Conservation (phyloP, 92 coral and sea anemone species). For the Umimayanthus chanpuru region DNA sequence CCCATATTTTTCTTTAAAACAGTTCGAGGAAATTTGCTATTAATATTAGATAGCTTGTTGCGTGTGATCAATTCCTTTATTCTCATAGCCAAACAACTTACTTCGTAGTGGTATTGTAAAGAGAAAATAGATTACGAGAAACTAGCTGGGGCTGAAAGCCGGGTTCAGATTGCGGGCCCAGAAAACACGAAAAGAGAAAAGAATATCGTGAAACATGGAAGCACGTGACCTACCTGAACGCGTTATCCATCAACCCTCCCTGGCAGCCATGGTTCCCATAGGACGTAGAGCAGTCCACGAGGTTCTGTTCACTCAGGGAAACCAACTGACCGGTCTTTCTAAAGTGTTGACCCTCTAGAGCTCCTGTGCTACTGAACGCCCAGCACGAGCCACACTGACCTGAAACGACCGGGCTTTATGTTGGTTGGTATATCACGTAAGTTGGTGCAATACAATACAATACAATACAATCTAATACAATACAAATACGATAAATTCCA, state of each 20-base stretch:
- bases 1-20: too few relatives aligned
- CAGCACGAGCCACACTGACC: constrained; percentile 83
- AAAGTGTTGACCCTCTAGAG: constrained; percentile 87
- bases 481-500: too few relatives aligned
- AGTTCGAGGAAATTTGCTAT: too few relatives aligned
- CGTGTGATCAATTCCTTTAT: too few relatives aligned
- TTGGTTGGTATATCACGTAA: neutral
- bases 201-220: neutral
- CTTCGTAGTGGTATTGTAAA: too few relatives aligned
- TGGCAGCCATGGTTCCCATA: constrained; percentile 61
- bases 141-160: too few relatives aligned
- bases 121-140: too few relatives aligned
- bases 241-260: constrained; percentile 73
- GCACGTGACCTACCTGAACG: constrained; percentile 52
- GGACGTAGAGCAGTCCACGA: constrained; percentile 78
- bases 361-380: constrained; percentile 90
- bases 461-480: too few relatives aligned
- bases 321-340: constrained; percentile 73
- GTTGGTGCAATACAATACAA: neutral
- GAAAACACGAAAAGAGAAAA: too few relatives aligned
- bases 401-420: neutral
- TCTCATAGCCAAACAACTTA: too few relatives aligned
- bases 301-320: constrained; percentile 89
- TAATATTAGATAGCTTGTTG: too few relatives aligned
- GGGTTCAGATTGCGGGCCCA: too few relatives aligned